Conservation (phyloP, 2,888 invertebrate genomes). For the Leucoma salicis region DNA sequence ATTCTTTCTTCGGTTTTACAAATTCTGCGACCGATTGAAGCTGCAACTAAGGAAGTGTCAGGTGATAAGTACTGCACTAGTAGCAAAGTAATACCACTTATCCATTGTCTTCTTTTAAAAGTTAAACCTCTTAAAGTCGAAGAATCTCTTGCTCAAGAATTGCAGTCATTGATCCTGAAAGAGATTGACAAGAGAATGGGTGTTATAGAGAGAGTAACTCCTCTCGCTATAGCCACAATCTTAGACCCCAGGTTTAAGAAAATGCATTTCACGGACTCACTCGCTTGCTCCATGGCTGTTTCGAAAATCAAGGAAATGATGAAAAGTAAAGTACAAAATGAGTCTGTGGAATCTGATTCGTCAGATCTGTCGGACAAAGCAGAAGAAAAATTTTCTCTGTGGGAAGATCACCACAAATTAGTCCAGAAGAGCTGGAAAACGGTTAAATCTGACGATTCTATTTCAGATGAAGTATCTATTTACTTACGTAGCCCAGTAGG, state of each 20-base stretch:
- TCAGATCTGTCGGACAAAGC: background rate
- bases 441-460: background rate
- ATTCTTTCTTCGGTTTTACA: background rate
- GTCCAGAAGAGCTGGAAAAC: background rate
- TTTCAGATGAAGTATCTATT: conserved; percentile 30
- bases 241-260: background rate
- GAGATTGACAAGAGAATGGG: background rate
- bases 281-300: background rate
- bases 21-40: background rate
- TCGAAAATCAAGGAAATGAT: background rate
- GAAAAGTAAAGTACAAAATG: no score
- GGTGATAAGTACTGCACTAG: conserved; percentile 17
- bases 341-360: background rate
- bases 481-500: conserved; percentile 29
- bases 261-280: background rate
- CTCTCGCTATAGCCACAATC: background rate
- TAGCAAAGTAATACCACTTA: background rate
- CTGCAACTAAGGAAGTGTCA: conserved; percentile 4
- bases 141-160: background rate
- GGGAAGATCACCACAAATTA: background rate
- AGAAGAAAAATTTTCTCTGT: conserved; percentile 1
- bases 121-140: background rate
- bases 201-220: background rate
- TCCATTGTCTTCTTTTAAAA: background rate
- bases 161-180: background rate